Percentiles rank a stretch among this genome's conserved stretches.
Evolutionary conservation across 1,140 invertebrate genomes (phyloP).

Genomic region (Sminthurides bifidus): DNA sequence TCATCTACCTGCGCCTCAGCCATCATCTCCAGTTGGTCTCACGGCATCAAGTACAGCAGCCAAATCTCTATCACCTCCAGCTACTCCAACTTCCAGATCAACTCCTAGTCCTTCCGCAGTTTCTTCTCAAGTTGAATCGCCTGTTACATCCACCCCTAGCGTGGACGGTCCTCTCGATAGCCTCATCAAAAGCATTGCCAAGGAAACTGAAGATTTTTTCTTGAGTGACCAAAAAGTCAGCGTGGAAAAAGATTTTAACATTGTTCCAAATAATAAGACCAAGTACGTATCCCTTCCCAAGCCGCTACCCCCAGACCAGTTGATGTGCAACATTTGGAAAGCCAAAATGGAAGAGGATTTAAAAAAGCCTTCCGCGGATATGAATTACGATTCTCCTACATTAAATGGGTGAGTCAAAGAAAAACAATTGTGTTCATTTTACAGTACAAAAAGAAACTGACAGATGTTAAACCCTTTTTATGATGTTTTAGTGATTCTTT

Average conservation of each 20-base stretch:
- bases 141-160: constrained; percentile 11
- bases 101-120: constrained; percentile 30
- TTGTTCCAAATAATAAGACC: constrained; percentile 43
- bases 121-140: constrained; percentile 11
- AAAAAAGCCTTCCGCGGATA: constrained; percentile 37
- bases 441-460: not conserved
- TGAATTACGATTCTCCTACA: constrained; percentile 22
- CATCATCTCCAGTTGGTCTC: constrained; percentile 23
- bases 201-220: constrained; percentile 37
- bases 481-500: constrained; percentile 27
- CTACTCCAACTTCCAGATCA: constrained; percentile 27
- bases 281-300: constrained; percentile 41
- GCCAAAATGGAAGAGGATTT: constrained; percentile 45
- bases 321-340: constrained; percentile 92
- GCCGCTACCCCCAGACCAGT: constrained; percentile 67
- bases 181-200: constrained; percentile 49
- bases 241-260: constrained; percentile 25
- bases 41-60: constrained; percentile 17
- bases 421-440: not conserved
- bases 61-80: constrained; percentile 22
- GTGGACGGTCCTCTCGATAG: constrained; percentile 48
- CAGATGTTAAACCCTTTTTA: not conserved
- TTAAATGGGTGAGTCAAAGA: constrained; percentile 29
- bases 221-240: constrained; percentile 4
- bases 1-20: constrained; percentile 18